Evolutionary conservation across 2,888 invertebrate species (phyloP).

Genomic region (Yponomeuta plumbellus): DNA sequence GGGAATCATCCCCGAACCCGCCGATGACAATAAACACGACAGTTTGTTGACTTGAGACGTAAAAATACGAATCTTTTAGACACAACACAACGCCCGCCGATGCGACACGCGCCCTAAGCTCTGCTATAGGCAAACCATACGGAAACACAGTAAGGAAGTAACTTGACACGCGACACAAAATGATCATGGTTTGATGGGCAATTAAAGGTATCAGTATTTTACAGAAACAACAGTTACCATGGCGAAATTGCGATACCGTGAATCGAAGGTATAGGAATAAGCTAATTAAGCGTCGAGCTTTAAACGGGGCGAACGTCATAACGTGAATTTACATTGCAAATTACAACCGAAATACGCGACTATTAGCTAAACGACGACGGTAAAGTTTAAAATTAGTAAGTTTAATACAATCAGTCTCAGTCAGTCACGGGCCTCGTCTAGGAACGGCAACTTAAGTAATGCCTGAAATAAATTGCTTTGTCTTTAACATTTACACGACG

Average conservation of each 20-base stretch:
- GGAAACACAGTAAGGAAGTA: background rate
- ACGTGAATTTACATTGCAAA: conserved; percentile 75
- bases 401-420: conserved; percentile 72
- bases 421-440: conserved; percentile 64
- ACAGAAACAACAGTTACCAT: background rate
- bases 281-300: conserved; percentile 74
- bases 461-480: conserved; percentile 6
- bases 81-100: background rate
- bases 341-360: conserved; percentile 56
- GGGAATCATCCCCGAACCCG: conserved; percentile 59
- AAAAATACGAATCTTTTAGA: conserved; percentile 2
- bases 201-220: background rate
- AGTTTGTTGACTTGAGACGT: conserved; percentile 18
- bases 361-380: conserved; percentile 70
- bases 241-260: conserved; percentile 3
- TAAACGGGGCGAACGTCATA: conserved; percentile 64
- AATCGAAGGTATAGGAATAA: conserved; percentile 62
- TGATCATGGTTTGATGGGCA: background rate
- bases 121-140: background rate
- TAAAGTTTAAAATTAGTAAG: conserved; percentile 68
- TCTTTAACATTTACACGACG: conserved; percentile 21
- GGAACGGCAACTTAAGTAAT: conserved; percentile 31
- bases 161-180: background rate
- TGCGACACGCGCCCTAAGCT: background rate
- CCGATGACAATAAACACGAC: conserved; percentile 31